Evolutionary conservation across 30 jellyfish, hydroid and myxozoan species (phyloP).

Genomic region (Pseudorhiza aurosa): DNA sequence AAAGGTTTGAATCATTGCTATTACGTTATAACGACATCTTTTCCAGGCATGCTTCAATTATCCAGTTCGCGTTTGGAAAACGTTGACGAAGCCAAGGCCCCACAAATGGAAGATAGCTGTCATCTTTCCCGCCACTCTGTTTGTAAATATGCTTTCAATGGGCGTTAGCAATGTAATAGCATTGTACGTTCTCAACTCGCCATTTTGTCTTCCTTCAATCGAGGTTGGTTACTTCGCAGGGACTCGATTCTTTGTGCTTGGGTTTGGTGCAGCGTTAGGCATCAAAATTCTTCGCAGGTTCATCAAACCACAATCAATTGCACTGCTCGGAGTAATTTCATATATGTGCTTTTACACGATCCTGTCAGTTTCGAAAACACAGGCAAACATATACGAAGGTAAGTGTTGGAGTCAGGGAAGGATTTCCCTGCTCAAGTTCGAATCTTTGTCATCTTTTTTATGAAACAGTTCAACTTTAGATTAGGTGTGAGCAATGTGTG

Average conservation of each 20-base stretch:
- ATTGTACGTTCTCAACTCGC: slow-evolving; percentile 62
- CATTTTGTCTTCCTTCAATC: slow-evolving; percentile 73
- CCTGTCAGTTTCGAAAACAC: slow-evolving; percentile 24
- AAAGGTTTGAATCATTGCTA: neutral
- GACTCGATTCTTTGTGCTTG: slow-evolving; percentile 61
- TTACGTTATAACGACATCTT: neutral
- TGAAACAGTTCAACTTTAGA: too few relatives aligned
- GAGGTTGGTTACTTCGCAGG: slow-evolving; percentile 78
- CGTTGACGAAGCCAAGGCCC: slow-evolving; percentile 65
- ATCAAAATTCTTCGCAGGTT: slow-evolving; percentile 42
- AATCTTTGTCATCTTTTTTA: too few relatives aligned
- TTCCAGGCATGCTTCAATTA: slow-evolving; percentile 24
- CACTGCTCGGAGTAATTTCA: slow-evolving; percentile 48
- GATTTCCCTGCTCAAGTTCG: too few relatives aligned
- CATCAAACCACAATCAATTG: slow-evolving; percentile 5
- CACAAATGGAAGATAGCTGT: slow-evolving; percentile 57
- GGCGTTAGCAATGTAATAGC: slow-evolving; percentile 41
- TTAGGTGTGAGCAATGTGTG: too few relatives aligned
- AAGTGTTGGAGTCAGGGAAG: too few relatives aligned
- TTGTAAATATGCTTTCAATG: slow-evolving; percentile 37
- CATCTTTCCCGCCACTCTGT: slow-evolving; percentile 53
- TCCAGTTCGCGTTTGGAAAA: slow-evolving; percentile 55
- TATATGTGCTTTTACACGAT: slow-evolving; percentile 32
- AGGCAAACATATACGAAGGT: slow-evolving; percentile 35
- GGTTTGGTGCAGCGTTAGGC: slow-evolving; percentile 77